These are phyloP conservation scores for Glyptemys insculpta DNA, from an alignment of 2,797 vertebrate genomes.

Conservation along the genomic window DNA sequence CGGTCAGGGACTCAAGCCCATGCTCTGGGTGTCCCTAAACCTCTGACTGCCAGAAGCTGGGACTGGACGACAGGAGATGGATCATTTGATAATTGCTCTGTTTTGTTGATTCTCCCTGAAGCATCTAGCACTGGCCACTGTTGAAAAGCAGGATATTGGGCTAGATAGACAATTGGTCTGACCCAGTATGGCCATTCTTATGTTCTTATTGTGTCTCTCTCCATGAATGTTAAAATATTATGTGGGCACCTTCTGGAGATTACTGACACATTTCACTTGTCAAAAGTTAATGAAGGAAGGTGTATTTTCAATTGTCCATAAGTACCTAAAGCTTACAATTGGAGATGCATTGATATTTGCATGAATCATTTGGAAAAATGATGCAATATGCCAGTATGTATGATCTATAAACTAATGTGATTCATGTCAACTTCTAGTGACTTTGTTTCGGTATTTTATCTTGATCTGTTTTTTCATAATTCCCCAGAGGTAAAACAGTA, in stretches of 20 bases:
- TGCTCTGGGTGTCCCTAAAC: not conserved
- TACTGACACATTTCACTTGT: not conserved
- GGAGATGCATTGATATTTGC: not conserved
- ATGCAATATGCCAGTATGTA: not conserved
- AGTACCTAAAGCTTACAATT: not conserved
- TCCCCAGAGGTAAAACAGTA: not conserved
- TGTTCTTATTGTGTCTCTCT: not conserved
- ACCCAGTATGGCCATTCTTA: not conserved
- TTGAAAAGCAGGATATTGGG: not conserved
- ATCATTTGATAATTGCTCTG: not conserved
- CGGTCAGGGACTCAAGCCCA: not conserved
- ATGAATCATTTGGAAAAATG: not conserved
- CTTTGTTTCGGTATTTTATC: not conserved
- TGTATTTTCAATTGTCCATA: fast-evolving
- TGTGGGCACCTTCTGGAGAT: not conserved
- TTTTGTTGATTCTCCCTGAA: not conserved
- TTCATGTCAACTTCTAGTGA: not conserved
- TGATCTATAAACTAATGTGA: not conserved
- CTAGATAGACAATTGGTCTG: not conserved
- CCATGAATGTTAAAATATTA: not conserved
- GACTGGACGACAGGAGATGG: not conserved
- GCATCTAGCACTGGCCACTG: not conserved
- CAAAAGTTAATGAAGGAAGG: not conserved
- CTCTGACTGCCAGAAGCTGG: not conserved
- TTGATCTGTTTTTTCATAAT: not conserved